Evolutionary conservation across 2,888 invertebrate species (phyloP).

Genomic region (Myopa testacea): DNA sequence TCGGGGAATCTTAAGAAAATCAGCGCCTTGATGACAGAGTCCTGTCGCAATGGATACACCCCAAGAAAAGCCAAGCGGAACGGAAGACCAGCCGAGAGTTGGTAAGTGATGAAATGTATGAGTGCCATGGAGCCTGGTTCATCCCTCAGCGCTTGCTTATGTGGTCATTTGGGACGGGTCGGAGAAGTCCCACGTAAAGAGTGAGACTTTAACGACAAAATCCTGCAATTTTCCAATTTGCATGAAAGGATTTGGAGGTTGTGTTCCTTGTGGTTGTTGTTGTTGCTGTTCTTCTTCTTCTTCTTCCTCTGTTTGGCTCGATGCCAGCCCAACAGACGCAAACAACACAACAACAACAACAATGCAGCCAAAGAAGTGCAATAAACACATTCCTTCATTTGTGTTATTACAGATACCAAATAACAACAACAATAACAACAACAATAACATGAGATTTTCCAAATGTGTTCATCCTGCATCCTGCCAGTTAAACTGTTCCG

Average conservation of each 20-base stretch:
- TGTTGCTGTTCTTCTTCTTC: conserved; percentile 43
- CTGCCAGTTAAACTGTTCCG: conserved; percentile 9
- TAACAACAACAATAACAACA: conserved; percentile 46
- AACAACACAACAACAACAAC: conserved; percentile 33
- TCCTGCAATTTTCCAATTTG: conserved; percentile 31
- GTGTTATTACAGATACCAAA: background rate
- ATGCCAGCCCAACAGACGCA: conserved; percentile 36
- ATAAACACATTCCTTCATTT: conserved; percentile 50
- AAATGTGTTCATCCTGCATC: conserved; percentile 33
- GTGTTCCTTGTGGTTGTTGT: conserved; percentile 30
- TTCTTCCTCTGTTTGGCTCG: conserved; percentile 46
- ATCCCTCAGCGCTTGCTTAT: background rate
- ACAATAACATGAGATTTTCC: conserved; percentile 43
- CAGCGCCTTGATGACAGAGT: conserved; percentile 3
- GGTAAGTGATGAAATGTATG: conserved; percentile 35
- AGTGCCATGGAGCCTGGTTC: background rate
- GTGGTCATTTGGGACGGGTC: conserved; percentile 11
- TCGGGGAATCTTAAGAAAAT: background rate
- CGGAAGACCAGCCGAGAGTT: background rate
- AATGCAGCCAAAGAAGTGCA: conserved; percentile 47
- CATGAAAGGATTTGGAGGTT: conserved; percentile 34
- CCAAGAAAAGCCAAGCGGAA: background rate
- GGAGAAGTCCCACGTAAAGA: conserved; percentile 2
- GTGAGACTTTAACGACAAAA: conserved; percentile 20
- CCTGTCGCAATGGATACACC: background rate